Conservation (phyloP, 2,888 invertebrate genomes). For the Catocala fraxini region DNA sequence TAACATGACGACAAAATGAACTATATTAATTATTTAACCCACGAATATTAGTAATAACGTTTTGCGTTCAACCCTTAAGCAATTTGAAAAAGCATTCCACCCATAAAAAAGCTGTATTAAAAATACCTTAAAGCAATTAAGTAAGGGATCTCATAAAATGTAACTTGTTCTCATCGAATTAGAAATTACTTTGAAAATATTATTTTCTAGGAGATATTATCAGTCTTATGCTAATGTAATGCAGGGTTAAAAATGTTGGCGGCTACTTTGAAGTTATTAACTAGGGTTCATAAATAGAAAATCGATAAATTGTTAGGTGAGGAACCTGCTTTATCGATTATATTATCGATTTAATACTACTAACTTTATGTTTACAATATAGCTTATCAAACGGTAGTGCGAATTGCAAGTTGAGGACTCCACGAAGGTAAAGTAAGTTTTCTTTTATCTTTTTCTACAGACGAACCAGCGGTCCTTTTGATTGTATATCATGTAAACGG, state of each 20-base stretch:
- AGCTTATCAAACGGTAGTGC: no score
- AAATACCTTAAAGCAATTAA: slow-evolving; percentile 25
- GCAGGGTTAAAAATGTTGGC: slow-evolving; percentile 2
- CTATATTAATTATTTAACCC: background rate
- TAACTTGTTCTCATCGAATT: slow-evolving; percentile 33
- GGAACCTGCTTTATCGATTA: background rate
- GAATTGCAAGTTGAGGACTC: no score
- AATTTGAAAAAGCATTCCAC: background rate
- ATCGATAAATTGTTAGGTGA: background rate
- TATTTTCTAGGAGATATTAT: slow-evolving; percentile 39
- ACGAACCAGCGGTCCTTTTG: no score
- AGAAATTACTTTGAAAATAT: slow-evolving; percentile 41
- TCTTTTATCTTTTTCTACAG: no score
- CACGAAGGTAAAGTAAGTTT: no score
- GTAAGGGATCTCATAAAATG: slow-evolving; percentile 30
- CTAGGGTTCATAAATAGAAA: background rate
- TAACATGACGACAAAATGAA: background rate
- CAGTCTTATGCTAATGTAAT: slow-evolving; percentile 34
- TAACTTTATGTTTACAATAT: no score
- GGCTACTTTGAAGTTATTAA: slow-evolving; percentile 3
- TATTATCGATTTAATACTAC: background rate
- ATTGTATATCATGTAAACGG: no score
- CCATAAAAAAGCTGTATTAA: background rate
- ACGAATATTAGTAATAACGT: background rate
- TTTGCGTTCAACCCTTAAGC: background rate